Percentiles rank a stretch among this genome's conserved stretches.
Evolutionary conservation across 2,888 invertebrate genomes (phyloP).

Genomic region (Callyntrura guangdongensis): DNA sequence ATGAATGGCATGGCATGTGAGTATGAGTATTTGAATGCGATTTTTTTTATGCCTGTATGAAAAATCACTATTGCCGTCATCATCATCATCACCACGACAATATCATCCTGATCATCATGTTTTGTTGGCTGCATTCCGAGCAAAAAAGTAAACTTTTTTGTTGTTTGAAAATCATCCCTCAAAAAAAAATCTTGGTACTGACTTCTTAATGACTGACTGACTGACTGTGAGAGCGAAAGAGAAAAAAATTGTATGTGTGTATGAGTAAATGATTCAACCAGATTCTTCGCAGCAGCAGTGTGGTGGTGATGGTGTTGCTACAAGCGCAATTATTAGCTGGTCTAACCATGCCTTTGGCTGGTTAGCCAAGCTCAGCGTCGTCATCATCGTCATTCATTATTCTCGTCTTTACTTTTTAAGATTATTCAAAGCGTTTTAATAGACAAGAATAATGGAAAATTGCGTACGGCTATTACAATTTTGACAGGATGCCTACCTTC

Average conservation of each 20-base stretch:
- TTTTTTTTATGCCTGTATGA: neutral
- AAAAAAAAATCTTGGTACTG: neutral
- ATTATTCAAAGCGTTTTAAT: neutral
- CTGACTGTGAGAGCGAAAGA: neutral
- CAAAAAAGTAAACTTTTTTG: neutral
- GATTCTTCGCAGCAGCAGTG: neutral
- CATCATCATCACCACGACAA: neutral
- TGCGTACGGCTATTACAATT: conserved; percentile 40
- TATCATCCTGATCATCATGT: neutral
- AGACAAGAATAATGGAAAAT: conserved; percentile 56
- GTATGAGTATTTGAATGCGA: neutral
- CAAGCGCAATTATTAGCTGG: no score
- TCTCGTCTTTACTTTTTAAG: neutral
- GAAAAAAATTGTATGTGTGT: neutral
- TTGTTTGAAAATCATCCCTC: neutral
- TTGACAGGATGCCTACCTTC: conserved; percentile 7
- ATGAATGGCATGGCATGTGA: conserved; percentile 25
- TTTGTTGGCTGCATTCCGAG: conserved; percentile 51
- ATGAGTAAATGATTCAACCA: conserved; percentile 37
- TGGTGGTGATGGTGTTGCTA: no score
- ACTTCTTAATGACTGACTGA: no score
- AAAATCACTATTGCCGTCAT: neutral
- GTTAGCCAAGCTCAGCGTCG: neutral
- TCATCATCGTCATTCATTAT: neutral
- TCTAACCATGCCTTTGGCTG: neutral